Conservation (phyloP, 2,113 vertebrate genomes). For the Papio anubis region DNA sequence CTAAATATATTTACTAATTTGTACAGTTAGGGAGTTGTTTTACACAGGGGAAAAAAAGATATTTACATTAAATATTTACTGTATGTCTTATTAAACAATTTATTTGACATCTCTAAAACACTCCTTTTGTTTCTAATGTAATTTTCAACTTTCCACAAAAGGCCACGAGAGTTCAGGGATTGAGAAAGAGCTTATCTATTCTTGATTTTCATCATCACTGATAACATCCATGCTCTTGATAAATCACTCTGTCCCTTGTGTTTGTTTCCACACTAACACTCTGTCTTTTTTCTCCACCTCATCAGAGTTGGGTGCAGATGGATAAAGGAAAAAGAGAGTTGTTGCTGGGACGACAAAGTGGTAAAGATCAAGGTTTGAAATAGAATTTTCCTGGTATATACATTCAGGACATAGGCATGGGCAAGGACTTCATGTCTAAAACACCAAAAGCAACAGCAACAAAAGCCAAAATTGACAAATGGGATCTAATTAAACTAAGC, state of each 20-base stretch:
- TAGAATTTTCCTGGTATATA: not conserved
- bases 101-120: not conserved
- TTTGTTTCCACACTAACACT: constrained; percentile 4
- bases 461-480: too few relatives aligned
- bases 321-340: not conserved
- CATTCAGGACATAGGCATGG: too few relatives aligned
- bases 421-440: too few relatives aligned
- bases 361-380: constrained; percentile 15
- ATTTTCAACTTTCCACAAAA: not conserved
- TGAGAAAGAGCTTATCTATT: not conserved
- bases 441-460: too few relatives aligned
- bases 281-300: not conserved
- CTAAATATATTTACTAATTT: not conserved
- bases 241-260: constrained; percentile 16
- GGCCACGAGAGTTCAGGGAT: not conserved
- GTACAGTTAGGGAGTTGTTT: not conserved
- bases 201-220: not conserved
- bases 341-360: not conserved
- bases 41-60: not conserved
- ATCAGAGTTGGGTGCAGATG: not conserved
- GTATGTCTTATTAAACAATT: not conserved
- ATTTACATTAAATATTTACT: not conserved
- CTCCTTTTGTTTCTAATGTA: not conserved
- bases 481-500: too few relatives aligned
- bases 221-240: not conserved